phyloP scores from a whole-genome alignment of 1,140 invertebrate genomes.

The Bombus turneri region DNA sequence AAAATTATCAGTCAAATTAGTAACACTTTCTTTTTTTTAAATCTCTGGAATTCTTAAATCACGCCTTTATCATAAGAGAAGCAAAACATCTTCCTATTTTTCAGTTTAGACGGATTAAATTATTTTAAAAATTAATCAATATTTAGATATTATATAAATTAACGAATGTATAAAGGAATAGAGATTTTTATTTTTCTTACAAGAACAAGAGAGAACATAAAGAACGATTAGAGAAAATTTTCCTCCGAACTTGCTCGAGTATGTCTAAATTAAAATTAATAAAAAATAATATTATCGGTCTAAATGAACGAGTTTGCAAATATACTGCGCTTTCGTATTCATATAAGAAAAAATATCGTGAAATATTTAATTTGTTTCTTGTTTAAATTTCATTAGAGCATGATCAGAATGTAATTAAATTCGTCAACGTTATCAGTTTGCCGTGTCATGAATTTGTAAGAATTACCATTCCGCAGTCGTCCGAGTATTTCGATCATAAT shows the following conservation, averaged over 20 bases:
- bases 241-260: too few species aligned
- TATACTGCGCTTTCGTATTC: too few species aligned
- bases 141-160: too few species aligned
- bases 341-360: neutral
- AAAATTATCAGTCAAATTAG: neutral
- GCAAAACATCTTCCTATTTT: neutral
- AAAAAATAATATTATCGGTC: too few species aligned
- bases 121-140: too few species aligned
- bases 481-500: conserved; percentile 37
- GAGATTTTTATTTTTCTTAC: too few species aligned
- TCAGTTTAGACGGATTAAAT: too few species aligned
- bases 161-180: too few species aligned
- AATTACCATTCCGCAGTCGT: conserved; percentile 21
- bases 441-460: conserved; percentile 7
- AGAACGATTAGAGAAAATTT: too few species aligned
- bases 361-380: neutral
- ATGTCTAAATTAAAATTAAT: too few species aligned
- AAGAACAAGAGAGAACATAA: too few species aligned
- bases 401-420: conserved; percentile 22
- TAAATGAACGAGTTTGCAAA: too few species aligned
- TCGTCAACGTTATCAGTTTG: neutral
- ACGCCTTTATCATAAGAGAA: neutral
- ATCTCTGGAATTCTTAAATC: neutral
- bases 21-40: neutral
- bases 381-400: neutral